phyloP scores from a whole-genome alignment of 2,888 invertebrate species.

The Zygothrica quintamaculata region DNA sequence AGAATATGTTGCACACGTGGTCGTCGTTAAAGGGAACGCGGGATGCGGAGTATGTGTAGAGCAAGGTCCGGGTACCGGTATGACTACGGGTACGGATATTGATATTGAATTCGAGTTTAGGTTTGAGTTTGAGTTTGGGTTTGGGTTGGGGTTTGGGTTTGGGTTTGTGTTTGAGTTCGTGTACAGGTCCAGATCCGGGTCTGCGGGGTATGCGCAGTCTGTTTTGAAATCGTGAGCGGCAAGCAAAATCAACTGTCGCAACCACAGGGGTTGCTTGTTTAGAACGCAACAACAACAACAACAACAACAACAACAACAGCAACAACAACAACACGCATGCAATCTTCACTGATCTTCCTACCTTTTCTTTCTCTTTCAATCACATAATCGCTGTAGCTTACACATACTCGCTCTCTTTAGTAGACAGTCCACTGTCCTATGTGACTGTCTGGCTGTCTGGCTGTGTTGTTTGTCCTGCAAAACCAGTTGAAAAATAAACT shows the following conservation, averaged over 20 bases:
- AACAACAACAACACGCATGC: constrained; percentile 2
- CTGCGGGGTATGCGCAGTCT: too few species aligned
- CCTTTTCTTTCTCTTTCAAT: background rate
- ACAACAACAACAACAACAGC: constrained; percentile 10
- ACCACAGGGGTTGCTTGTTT: constrained; percentile 27
- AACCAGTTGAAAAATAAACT: constrained; percentile 68
- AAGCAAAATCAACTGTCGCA: constrained; percentile 30
- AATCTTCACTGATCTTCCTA: constrained; percentile 14
- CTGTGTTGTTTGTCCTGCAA: constrained; percentile 69
- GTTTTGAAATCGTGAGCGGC: constrained; percentile 28
- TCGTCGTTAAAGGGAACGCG: constrained; percentile 14
- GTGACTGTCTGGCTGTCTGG: constrained; percentile 10
- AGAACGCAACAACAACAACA: constrained; percentile 25
- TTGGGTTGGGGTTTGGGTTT: too few species aligned
- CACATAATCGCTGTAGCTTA: background rate
- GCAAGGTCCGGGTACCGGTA: background rate
- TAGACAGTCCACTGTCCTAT: constrained; percentile 11
- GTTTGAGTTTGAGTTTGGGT: too few species aligned
- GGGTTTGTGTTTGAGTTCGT: too few species aligned
- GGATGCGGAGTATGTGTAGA: background rate
- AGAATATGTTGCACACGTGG: constrained; percentile 78
- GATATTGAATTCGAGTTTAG: too few species aligned
- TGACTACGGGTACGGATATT: too few species aligned
- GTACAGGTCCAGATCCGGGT: too few species aligned
- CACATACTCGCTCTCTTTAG: constrained; percentile 6